Evolutionary conservation across 2,113 vertebrate genomes (phyloP).

Genomic region (Laticauda laticaudata): DNA sequence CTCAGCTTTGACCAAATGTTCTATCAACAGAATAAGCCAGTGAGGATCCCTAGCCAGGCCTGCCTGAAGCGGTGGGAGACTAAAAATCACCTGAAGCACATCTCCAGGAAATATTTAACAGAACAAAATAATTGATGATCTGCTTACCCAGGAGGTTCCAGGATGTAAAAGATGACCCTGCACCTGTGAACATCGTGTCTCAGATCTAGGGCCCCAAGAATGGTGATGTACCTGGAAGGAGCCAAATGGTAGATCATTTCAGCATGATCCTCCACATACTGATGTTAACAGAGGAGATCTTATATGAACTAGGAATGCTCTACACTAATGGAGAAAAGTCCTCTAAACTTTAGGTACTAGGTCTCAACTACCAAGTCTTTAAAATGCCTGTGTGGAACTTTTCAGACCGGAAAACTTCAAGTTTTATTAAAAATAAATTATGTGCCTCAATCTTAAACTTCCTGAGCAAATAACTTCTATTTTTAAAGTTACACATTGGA

Average conservation of each 20-base stretch:
- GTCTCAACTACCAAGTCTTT: background rate
- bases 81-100: slow-evolving; percentile 58
- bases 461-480: background rate
- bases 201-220: background rate
- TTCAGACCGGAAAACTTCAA: background rate
- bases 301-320: background rate
- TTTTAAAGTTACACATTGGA: background rate
- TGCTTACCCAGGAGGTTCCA: slow-evolving; percentile 10
- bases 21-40: slow-evolving; percentile 21
- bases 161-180: background rate
- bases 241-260: background rate
- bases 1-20: background rate
- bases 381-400: background rate
- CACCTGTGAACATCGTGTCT: background rate
- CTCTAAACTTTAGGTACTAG: background rate
- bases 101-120: slow-evolving; percentile 41
- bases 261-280: background rate
- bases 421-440: background rate
- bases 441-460: background rate
- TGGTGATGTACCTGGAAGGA: background rate
- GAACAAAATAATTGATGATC: slow-evolving; percentile 61
- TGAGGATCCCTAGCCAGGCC: slow-evolving; percentile 40
- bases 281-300: background rate
- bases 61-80: slow-evolving; percentile 57
- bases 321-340: background rate